Percentiles rank a stretch among this genome's conserved stretches.
phyloP scores from a whole-genome alignment of 2,113 vertebrate genomes.

The Nothoprocta perdicaria region DNA sequence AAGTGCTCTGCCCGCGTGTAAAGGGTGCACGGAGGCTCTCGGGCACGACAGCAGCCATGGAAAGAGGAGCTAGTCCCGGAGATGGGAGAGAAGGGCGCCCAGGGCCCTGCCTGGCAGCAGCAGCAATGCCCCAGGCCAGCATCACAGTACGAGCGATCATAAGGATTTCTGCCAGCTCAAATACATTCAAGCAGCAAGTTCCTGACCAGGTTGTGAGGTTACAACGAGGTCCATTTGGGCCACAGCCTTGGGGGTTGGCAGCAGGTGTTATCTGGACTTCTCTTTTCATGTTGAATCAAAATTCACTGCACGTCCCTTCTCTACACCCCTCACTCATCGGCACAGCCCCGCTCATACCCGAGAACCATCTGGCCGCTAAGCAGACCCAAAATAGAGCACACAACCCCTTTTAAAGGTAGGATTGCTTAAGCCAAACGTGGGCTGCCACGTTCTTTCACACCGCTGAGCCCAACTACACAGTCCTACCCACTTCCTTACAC shows the following conservation, averaged over 20 bases:
- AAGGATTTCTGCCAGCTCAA: background rate
- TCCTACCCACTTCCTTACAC: background rate
- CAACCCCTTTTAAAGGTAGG: background rate
- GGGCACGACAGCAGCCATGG: background rate
- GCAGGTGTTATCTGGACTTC: background rate
- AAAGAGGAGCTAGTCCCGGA: background rate
- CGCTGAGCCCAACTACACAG: background rate
- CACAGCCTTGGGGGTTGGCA: background rate
- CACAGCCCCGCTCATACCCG: accelerated
- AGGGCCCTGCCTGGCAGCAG: background rate
- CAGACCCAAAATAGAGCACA: background rate
- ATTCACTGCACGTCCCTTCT: background rate
- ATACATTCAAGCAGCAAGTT: background rate
- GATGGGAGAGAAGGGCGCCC: background rate
- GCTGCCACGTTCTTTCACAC: background rate
- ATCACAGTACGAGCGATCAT: background rate
- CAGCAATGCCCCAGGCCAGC: accelerated
- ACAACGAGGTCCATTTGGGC: background rate
- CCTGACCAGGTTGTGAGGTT: background rate
- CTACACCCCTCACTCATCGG: background rate
- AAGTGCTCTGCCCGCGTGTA: accelerated
- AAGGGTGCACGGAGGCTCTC: background rate
- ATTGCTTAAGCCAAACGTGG: background rate
- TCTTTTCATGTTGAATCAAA: background rate
- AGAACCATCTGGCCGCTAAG: background rate